These are phyloP conservation scores for Anthonomus grandis DNA, from an alignment of 1,140 invertebrate species.

Conservation along the genomic window DNA sequence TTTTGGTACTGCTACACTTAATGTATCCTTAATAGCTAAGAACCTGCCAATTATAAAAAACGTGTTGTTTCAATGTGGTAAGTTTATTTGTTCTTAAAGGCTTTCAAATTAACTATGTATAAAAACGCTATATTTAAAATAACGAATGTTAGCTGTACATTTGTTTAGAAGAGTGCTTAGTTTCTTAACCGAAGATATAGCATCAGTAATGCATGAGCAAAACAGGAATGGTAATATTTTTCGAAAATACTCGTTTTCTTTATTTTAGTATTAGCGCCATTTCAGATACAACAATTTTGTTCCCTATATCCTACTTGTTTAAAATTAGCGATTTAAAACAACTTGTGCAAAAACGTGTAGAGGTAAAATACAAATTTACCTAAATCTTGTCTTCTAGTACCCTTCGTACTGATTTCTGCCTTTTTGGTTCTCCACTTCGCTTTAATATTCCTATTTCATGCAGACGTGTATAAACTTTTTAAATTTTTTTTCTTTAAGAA, in stretches of 20 bases:
- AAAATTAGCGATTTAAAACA: too few relatives aligned
- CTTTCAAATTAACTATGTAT: too few relatives aligned
- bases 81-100: constrained; percentile 27
- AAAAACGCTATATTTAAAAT: constrained; percentile 9
- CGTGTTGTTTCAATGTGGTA: constrained; percentile 8
- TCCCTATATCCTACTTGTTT: neutral
- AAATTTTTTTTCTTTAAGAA: too few relatives aligned
- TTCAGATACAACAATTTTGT: constrained; percentile 15
- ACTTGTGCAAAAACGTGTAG: too few relatives aligned
- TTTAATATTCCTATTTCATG: too few relatives aligned
- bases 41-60: constrained; percentile 1
- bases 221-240: constrained; percentile 53
- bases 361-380: too few relatives aligned
- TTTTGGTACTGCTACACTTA: neutral
- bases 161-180: constrained; percentile 12
- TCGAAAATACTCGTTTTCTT: constrained; percentile 17
- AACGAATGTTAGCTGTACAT: constrained; percentile 29
- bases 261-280: constrained; percentile 12
- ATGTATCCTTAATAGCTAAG: neutral
- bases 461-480: too few relatives aligned
- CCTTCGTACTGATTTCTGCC: too few relatives aligned
- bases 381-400: too few relatives aligned
- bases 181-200: neutral
- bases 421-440: too few relatives aligned
- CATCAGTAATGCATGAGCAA: constrained; percentile 21